A percentile compares a stretch with the other conserved stretches of the same genome.
Conservation (phyloP, 2,797 vertebrate genomes). For the Rhinella marina region DNA sequence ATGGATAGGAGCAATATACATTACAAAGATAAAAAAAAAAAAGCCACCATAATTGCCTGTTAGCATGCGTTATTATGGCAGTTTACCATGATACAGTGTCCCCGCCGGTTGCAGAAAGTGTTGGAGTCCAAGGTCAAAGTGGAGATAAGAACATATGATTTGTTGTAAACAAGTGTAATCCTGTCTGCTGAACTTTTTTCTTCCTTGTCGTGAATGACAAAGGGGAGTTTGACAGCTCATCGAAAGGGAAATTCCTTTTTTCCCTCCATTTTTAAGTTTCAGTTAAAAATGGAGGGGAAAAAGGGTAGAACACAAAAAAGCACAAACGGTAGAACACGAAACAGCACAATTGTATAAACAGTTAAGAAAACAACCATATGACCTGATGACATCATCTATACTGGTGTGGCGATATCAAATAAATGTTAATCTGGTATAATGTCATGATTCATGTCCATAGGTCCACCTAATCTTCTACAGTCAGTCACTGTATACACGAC, state of each 20-base stretch:
- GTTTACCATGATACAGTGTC: constrained; percentile 20
- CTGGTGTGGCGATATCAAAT: neutral
- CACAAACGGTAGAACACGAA: too few relatives aligned
- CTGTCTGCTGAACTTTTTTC: neutral
- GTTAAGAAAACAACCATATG: neutral
- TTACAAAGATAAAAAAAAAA: neutral
- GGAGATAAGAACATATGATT: constrained; percentile 44
- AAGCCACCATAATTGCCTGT: neutral
- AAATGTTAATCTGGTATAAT: neutral
- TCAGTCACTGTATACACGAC: neutral
- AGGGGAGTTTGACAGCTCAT: neutral
- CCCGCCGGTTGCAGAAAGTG: constrained; percentile 7
- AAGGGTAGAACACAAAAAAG: too few relatives aligned
- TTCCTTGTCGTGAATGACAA: constrained; percentile 1
- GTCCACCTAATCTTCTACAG: neutral
- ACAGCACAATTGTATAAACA: neutral
- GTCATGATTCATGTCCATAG: neutral
- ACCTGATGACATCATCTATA: neutral
- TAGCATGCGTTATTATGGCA: neutral
- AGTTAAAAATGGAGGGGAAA: neutral
- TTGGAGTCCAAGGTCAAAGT: constrained; percentile 53
- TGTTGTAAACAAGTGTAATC: constrained; percentile 45
- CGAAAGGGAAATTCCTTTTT: neutral
- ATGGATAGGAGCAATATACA: neutral
- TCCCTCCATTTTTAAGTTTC: neutral